Evolutionary conservation across 2,113 vertebrate genomes (phyloP), one percentile per base, ranked within the genome.

Genomic region (Phycodurus eques): DNA sequence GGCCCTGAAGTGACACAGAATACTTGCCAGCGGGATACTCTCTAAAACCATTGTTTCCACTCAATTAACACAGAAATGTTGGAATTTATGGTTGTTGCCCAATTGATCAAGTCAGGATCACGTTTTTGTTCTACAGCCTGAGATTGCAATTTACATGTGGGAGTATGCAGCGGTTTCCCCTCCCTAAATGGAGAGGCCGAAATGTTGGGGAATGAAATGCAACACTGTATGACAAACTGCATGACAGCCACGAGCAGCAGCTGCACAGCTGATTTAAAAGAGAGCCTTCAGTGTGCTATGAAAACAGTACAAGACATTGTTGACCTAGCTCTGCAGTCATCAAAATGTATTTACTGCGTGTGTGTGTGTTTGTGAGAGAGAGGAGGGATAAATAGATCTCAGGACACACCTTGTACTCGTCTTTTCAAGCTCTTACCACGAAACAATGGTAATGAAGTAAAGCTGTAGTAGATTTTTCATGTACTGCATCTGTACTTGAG

Each of bases 31-130:
- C 31, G 53, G 51, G 31, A 49, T 86, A 77, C 79, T 79, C 77
- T 43, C 64, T 66, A 79, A 82, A 86, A 72, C 53, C 66, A 13
- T 1, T 27, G 74, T 77, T 83, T 76, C 39, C 51, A 63, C 68
- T 68, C 59, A 65, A 56, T 72, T 65, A 74, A 54, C 35, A 39
- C 17, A 61, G 57, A 72, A 53, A 77, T 70, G 70, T 54, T 57
- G 63, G 80, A 62, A 74, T 73, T n/a, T 70, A 64, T 56, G 49
- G 8, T 44, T 20, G 49, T 65, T 73, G 47, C 73, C 1, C 46
- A 47, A 46, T 7, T 63, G 80, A 74, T 84, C 64, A 76, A 62
- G 62, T 68, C 7, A 10, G 80, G 71, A 65, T 75, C 65, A 76
- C 20, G 47, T 8, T 76, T 68, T 56, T 53, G 53, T 31, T 46